Evolutionary conservation across 2,888 invertebrate genomes (phyloP).

Genomic region (Macrophya annulata): DNA sequence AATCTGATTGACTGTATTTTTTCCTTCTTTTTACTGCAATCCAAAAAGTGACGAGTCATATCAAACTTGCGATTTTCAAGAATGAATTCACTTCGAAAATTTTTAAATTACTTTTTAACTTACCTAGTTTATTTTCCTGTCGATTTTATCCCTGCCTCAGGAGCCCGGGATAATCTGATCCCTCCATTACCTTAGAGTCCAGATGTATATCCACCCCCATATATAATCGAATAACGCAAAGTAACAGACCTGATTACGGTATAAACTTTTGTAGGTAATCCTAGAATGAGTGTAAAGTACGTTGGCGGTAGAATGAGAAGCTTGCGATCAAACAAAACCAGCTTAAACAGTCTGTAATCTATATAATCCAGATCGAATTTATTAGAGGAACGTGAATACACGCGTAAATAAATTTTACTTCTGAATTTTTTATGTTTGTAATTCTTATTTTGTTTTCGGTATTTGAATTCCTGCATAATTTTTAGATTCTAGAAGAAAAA

Average conservation of each 20-base stretch:
- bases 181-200: neutral
- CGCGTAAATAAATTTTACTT: neutral
- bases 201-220: neutral
- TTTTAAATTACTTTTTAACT: neutral
- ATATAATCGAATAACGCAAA: neutral
- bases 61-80: neutral
- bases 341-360: conserved; percentile 36
- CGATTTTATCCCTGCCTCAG: neutral
- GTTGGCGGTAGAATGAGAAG: neutral
- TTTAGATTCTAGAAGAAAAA: neutral
- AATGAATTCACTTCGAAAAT: neutral
- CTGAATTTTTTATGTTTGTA: neutral
- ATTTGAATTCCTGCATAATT: neutral
- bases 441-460: neutral
- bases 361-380: conserved; percentile 8
- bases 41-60: neutral
- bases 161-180: conserved; percentile 11
- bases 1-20: neutral
- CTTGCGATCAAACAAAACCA: neutral
- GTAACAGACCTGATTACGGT: neutral
- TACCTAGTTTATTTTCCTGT: neutral
- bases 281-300: neutral
- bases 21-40: neutral
- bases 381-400: neutral
- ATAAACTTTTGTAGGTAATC: neutral